Evolutionary conservation across 1,140 invertebrate genomes (phyloP).

Genomic region (Epicauta chinensis): DNA sequence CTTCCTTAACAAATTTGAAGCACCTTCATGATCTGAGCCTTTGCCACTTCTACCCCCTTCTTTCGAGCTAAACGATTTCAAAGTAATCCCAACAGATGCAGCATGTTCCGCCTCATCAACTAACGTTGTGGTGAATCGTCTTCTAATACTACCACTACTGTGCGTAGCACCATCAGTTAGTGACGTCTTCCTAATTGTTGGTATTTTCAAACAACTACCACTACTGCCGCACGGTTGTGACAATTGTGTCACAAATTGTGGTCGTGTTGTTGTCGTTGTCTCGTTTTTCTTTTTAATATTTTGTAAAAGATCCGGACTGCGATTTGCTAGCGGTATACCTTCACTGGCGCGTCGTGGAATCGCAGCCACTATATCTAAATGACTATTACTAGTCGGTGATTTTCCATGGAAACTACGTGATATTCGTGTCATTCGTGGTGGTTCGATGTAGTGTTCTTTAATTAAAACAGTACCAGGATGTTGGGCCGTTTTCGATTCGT

Average conservation of each 20-base stretch:
- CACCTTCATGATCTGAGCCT: too few species aligned
- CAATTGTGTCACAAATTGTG: constrained; percentile 21
- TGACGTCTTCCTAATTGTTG: constrained; percentile 12
- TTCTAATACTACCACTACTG: constrained; percentile 1
- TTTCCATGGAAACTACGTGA: constrained; percentile 47
- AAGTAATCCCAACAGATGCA: constrained; percentile 24
- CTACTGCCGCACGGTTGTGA: constrained; percentile 20
- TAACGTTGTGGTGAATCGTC: constrained; percentile 17
- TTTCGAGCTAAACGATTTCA: not conserved
- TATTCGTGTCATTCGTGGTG: constrained; percentile 42
- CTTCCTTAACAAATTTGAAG: too few species aligned
- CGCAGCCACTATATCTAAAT: constrained; percentile 21
- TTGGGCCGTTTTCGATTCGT: not conserved
- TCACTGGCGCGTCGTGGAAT: constrained; percentile 38
- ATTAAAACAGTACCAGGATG: constrained; percentile 42
- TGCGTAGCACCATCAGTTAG: constrained; percentile 4
- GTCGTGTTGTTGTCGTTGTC: constrained; percentile 5
- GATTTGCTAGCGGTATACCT: constrained; percentile 17
- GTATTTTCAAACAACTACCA: constrained; percentile 2
- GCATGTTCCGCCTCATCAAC: constrained; percentile 45
- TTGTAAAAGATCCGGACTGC: constrained; percentile 6
- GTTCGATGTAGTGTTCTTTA: constrained; percentile 47
- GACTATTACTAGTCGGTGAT: constrained; percentile 22
- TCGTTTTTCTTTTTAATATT: constrained; percentile 8
- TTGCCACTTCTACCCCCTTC: not conserved